A percentile compares a stretch with the other conserved stretches of the same genome.
Evolutionary conservation across 2,113 vertebrate species (phyloP).

Genomic region (Carlito syrichta): DNA sequence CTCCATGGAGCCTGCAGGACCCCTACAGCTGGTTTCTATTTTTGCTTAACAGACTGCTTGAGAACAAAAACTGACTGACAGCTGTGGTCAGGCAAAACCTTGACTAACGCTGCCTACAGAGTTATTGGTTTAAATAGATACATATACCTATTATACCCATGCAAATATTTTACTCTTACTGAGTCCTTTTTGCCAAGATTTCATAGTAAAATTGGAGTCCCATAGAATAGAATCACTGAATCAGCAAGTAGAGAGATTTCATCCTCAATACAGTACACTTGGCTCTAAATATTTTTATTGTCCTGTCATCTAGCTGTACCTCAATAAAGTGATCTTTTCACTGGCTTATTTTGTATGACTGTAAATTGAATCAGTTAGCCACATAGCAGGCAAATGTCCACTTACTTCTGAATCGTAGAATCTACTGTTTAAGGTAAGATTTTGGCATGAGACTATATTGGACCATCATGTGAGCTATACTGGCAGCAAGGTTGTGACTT

Average conservation of each 20-base stretch:
- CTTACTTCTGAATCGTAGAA: not conserved
- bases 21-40: not conserved
- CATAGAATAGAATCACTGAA: not conserved
- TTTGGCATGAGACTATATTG: not conserved
- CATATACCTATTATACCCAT: not conserved
- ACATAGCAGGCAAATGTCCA: not conserved
- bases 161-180: not conserved
- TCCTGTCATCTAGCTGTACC: not conserved
- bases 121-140: not conserved
- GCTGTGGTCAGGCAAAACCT: not conserved
- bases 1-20: not conserved
- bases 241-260: not conserved
- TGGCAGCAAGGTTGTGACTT: not conserved
- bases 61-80: not conserved
- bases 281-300: not conserved
- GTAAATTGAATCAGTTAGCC: not conserved
- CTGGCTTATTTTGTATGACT: not conserved
- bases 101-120: not conserved
- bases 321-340: not conserved
- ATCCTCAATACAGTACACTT: not conserved
- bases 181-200: not conserved
- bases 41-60: not conserved
- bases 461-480: not conserved
- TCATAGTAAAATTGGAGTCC: not conserved
- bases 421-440: not conserved